Evolutionary conservation across 2,113 vertebrate genomes (phyloP), one percentile per base, ranked within the genome.

Genomic region (Recurvirostra avosetta): DNA sequence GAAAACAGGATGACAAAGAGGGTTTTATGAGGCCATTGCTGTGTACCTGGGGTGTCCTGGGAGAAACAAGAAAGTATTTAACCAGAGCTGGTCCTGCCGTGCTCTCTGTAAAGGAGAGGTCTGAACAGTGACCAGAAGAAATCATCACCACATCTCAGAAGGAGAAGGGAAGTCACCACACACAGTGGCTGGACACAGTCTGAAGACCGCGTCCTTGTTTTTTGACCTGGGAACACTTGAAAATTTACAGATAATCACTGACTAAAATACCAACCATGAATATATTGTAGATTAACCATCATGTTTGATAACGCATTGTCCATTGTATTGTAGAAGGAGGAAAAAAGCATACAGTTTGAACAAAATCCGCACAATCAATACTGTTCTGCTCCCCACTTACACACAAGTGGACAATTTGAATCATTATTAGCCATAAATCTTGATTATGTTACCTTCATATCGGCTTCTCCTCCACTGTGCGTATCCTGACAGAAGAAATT

Each of bases 401-500:
- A 49, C 12, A n/a, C 38, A 78, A 94, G 68, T 1, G 4, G 38
- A 43, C 23, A 80, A 65, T 47, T 1, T 62, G 59, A 95, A 93
- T 75, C 1, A 1, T 26, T 58, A 76, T 19, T 66, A 95, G 29
- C 40, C 83, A 0, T 27, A 83, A 72, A 32, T 68, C 67, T 62
- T 0, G 1, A 83, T 88, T 66, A 94, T 2, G 0, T 95, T 98
- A 99, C 99, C 99, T 99, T 99, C 90, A 98, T 97, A 85, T 99
- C 99, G 4, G 98, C 98, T 84, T 99, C 98, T 79, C 98, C 99
- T 55, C 97, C 98, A 13, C 98, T 99, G 96, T 98, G 98, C 2
- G 98, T 99, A 94, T 99, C 97, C 97, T 99, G 99, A 95, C 99
- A 99, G 98, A 98, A 99, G 97, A 99, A 99, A 97, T 98, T 99